Evolutionary conservation across 2,888 invertebrate genomes (phyloP).

Genomic region (Slavum lentiscoides): DNA sequence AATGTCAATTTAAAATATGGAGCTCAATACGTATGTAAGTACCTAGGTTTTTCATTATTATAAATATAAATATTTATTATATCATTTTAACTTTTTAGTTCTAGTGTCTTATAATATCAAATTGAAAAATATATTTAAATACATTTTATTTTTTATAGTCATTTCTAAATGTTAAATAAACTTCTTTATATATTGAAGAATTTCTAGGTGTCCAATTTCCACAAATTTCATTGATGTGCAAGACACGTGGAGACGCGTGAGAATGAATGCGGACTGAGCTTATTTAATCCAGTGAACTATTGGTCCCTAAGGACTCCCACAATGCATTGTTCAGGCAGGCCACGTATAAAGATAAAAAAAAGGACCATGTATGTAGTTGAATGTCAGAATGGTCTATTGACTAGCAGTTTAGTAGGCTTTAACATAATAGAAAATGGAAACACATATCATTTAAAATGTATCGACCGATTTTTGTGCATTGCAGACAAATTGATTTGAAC

Average conservation of each 20-base stretch:
- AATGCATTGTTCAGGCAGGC: background rate
- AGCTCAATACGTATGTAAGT: no score
- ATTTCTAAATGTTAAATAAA: no score
- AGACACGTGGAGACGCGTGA: background rate
- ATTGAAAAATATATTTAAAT: no score
- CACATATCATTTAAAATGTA: slow-evolving; percentile 27
- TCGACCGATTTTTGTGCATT: background rate
- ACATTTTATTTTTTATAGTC: no score
- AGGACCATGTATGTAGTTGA: background rate
- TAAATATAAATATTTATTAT: no score
- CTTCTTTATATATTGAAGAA: no score
- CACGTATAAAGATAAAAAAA: slow-evolving; percentile 30
- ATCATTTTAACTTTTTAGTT: no score
- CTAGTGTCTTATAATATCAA: no score
- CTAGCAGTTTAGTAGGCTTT: background rate
- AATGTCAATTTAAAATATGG: no score
- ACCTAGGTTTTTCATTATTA: no score
- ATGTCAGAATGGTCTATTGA: background rate
- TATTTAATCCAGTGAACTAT: slow-evolving; percentile 22
- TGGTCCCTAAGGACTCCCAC: slow-evolving; percentile 10
- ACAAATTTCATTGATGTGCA: background rate
- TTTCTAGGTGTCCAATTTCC: background rate
- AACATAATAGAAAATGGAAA: slow-evolving; percentile 1
- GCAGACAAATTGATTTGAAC: background rate
- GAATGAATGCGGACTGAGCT: slow-evolving; percentile 5